Evolutionary conservation across 2,888 invertebrate species (phyloP).

Genomic region (Caenorhabditis panamensis): DNA sequence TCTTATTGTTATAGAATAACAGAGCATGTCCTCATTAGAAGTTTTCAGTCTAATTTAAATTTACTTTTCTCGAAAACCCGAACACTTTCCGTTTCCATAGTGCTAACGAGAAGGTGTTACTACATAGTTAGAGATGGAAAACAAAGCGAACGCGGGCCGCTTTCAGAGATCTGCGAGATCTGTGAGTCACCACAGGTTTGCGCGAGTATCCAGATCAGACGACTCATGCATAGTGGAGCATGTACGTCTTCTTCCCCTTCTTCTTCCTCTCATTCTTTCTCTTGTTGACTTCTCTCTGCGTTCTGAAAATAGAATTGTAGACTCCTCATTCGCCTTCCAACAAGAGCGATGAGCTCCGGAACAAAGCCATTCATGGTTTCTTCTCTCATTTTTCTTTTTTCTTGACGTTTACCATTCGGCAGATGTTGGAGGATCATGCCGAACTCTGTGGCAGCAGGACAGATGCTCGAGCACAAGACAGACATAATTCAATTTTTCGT

Average conservation of each 20-base stretch:
- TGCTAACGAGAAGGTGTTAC: no score
- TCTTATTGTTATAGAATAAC: no score
- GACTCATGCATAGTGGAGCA: conserved; percentile 46
- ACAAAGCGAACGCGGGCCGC: no score
- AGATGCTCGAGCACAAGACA: not conserved
- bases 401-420: not conserved
- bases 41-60: no score
- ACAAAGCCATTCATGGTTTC: not conserved
- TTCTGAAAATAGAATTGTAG: conserved; percentile 42
- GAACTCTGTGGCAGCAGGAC: not conserved
- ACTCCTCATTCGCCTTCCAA: not conserved
- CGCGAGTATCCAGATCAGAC: conserved; percentile 22
- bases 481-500: not conserved
- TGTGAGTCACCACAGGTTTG: conserved; percentile 17
- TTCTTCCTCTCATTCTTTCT: conserved; percentile 7
- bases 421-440: not conserved
- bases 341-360: not conserved
- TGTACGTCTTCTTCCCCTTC: conserved; percentile 18
- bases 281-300: conserved; percentile 20
- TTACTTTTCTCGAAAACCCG: no score
- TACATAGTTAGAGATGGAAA: no score
- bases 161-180: not conserved
- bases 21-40: no score
- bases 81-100: no score
- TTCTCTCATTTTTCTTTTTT: not conserved